Percentiles rank a stretch among this genome's conserved stretches.
Conservation (phyloP, 2,797 vertebrate genomes). For the Labroides dimidiatus region DNA sequence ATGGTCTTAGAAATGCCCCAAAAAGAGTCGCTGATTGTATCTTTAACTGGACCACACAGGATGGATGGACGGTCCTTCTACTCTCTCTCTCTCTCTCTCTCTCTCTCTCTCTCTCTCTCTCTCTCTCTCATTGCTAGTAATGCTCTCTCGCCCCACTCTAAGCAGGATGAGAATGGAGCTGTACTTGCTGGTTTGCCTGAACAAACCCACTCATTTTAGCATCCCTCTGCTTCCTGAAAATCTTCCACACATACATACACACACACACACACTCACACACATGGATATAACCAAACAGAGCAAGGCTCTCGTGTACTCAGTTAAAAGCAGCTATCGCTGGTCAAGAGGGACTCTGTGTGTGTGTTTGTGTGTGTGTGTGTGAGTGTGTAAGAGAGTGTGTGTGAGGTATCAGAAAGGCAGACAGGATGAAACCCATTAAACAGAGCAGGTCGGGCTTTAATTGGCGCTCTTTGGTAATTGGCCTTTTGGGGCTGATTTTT, state of each 20-base stretch:
- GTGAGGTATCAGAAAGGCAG: conserved; percentile 32
- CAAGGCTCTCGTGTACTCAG: background rate
- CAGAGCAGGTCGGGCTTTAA: conserved; percentile 62
- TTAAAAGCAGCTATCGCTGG: too few species aligned
- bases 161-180: background rate
- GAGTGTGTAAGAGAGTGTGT: background rate
- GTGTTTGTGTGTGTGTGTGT: conserved; percentile 9
- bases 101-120: background rate
- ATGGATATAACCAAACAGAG: background rate
- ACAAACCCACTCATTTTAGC: conserved; percentile 42
- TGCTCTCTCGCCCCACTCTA: background rate
- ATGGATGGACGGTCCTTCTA: too few species aligned
- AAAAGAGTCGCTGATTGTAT: conserved; percentile 31
- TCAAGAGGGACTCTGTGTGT: background rate
- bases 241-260: background rate
- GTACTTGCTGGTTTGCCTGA: conserved; percentile 19
- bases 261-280: background rate
- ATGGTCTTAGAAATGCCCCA: too few species aligned
- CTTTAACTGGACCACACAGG: conserved; percentile 55
- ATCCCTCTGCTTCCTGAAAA: conserved; percentile 24
- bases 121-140: background rate
- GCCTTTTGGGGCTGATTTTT: conserved; percentile 62
- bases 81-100: too few species aligned
- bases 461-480: conserved; percentile 74
- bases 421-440: conserved; percentile 58